These are phyloP conservation scores for Aotus griseimembra DNA, from an alignment of 2,797 vertebrate species.

Conservation along the genomic window DNA sequence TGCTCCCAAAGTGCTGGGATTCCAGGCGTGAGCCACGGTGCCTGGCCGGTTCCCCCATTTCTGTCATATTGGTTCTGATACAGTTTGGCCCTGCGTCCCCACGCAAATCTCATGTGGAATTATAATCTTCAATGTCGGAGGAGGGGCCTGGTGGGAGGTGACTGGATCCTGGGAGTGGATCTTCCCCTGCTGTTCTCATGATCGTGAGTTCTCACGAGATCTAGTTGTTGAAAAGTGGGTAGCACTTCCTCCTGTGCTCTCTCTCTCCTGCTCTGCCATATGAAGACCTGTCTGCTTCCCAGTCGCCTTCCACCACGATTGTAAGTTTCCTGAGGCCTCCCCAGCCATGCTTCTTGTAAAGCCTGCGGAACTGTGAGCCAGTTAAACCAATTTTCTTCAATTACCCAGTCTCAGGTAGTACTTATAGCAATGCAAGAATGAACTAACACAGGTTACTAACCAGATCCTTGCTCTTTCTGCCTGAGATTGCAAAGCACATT, in stretches of 20 bases:
- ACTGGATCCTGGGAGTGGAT: neutral
- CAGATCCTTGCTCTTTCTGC: neutral
- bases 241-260: neutral
- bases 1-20: neutral
- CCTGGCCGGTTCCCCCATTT: neutral
- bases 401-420: neutral
- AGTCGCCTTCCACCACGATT: neutral
- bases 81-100: neutral
- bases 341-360: neutral
- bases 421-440: neutral
- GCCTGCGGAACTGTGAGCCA: neutral
- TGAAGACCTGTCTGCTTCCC: neutral
- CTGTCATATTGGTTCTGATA: neutral
- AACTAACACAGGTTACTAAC: no score
- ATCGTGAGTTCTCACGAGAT: neutral
- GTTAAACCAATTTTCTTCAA: neutral
- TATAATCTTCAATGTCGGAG: neutral
- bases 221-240: neutral
- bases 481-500: neutral
- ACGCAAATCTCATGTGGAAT: neutral
- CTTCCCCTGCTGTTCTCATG: neutral
- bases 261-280: neutral
- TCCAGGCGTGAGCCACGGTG: fast-evolving
- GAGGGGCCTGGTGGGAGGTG: neutral
- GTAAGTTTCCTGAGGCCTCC: neutral